Percentiles rank a stretch among this genome's conserved stretches.
Conservation (phyloP, 2,888 invertebrate species). For the Oegoconia quadripuncta region DNA sequence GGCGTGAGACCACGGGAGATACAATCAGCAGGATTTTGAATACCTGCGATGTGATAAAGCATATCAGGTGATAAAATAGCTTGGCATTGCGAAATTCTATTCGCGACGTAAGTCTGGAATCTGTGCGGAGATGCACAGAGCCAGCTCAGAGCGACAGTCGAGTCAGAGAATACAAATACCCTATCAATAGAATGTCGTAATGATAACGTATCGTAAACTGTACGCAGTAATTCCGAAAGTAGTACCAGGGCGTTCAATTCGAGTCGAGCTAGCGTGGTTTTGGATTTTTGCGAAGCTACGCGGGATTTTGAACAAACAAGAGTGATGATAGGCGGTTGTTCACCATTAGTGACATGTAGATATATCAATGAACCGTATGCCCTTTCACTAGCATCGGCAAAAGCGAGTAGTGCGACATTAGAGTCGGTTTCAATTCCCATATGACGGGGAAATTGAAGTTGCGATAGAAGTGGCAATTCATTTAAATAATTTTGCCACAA, state of each 20-base stretch:
- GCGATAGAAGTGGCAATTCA: slow-evolving; percentile 8
- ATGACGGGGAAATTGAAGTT: slow-evolving; percentile 5
- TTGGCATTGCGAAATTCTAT: slow-evolving; percentile 13
- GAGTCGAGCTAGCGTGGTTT: slow-evolving; percentile 11
- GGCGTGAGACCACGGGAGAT: slow-evolving; percentile 12
- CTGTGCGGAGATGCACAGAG: slow-evolving; percentile 10
- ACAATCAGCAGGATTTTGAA: slow-evolving; percentile 14
- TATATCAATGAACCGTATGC: slow-evolving; percentile 10
- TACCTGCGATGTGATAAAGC: slow-evolving; percentile 9
- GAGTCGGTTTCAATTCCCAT: slow-evolving; percentile 7
- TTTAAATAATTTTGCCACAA: slow-evolving; percentile 7
- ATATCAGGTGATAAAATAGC: slow-evolving; percentile 2
- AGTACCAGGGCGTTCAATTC: slow-evolving; percentile 11
- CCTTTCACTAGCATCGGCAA: slow-evolving; percentile 11
- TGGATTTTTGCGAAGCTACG: slow-evolving; percentile 8
- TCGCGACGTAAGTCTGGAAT: slow-evolving; percentile 15
- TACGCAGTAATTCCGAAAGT: slow-evolving; percentile 3
- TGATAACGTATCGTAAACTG: slow-evolving; percentile 9
- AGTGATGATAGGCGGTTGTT: slow-evolving; percentile 8
- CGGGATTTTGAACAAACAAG: slow-evolving; percentile 14
- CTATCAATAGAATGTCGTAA: slow-evolving; percentile 4
- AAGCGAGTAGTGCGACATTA: slow-evolving; percentile 4
- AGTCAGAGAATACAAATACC: slow-evolving; percentile 13
- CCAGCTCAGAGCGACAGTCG: slow-evolving; percentile 16
- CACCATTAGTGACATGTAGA: slow-evolving; percentile 6